phyloP scores from a whole-genome alignment of 2,797 vertebrate species.

The Sebastes taczanowskii region DNA sequence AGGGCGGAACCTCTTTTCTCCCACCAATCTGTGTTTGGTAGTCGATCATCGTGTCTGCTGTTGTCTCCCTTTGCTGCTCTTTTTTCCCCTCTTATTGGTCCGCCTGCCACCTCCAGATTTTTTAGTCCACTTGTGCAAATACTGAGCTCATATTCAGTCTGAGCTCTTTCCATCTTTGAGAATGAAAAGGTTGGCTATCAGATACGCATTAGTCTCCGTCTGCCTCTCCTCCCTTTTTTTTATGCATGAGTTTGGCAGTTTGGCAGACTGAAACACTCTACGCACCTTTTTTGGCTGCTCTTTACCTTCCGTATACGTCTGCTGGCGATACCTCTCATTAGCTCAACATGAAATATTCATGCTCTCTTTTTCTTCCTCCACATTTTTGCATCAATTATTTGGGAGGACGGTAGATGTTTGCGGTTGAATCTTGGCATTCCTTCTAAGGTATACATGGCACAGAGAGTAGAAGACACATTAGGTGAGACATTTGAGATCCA shows the following conservation, averaged over 20 bases:
- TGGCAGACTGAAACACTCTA: constrained; percentile 51
- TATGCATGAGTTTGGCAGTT: constrained; percentile 63
- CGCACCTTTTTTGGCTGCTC: constrained; percentile 60
- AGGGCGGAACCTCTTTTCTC: constrained; percentile 38
- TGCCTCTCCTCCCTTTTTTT: constrained; percentile 40
- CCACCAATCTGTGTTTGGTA: constrained; percentile 12
- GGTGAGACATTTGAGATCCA: constrained; percentile 64
- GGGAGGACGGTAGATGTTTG: constrained; percentile 18
- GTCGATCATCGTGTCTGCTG: constrained; percentile 11
- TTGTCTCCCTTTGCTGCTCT: constrained; percentile 2
- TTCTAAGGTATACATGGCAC: constrained; percentile 26
- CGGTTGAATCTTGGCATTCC: constrained; percentile 7
- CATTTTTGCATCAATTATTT: constrained; percentile 59
- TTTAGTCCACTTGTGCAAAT: constrained; percentile 34
- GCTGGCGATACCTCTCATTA: constrained; percentile 54
- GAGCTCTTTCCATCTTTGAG: constrained; percentile 52
- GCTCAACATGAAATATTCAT: constrained; percentile 72
- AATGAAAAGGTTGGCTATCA: constrained; percentile 58
- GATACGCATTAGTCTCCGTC: constrained; percentile 60
- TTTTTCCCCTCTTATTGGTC: not conserved
- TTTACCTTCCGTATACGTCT: constrained; percentile 51
- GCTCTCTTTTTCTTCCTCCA: constrained; percentile 35
- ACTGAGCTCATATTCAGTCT: constrained; percentile 38
- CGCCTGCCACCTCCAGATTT: constrained; percentile 24
- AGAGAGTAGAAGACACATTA: constrained; percentile 33